A percentile compares a stretch with the other conserved stretches of the same genome.
Conservation (phyloP, 2,113 vertebrate genomes). For the Mustela lutreola region DNA sequence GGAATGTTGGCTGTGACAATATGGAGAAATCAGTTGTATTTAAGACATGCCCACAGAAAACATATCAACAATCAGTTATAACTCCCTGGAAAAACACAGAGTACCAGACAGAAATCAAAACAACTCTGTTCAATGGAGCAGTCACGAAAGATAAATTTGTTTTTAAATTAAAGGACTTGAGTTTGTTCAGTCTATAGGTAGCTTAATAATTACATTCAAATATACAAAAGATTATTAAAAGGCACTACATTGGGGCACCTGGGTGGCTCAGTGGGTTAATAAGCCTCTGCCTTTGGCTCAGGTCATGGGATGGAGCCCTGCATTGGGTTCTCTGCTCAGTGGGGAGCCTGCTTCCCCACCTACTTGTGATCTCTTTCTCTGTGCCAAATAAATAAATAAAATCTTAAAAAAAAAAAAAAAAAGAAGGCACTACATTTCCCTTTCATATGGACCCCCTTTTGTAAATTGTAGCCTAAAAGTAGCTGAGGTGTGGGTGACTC, state of each 20-base stretch:
- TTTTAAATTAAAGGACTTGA: conserved; percentile 69
- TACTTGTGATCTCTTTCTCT: too few species aligned
- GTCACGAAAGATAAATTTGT: conserved; percentile 65
- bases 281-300: too few species aligned
- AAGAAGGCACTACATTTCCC: conserved; percentile 42
- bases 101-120: conserved; percentile 57
- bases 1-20: conserved; percentile 25
- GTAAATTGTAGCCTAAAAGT: conserved; percentile 16
- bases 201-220: conserved; percentile 52
- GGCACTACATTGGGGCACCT: neutral
- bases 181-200: conserved; percentile 47
- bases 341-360: too few species aligned
- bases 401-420: too few species aligned
- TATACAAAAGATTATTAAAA: conserved; percentile 57
- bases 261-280: too few species aligned
- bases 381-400: too few species aligned
- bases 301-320: too few species aligned
- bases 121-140: conserved; percentile 56
- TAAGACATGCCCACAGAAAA: conserved; percentile 59
- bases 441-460: neutral
- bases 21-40: neutral
- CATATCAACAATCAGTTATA: conserved; percentile 45
- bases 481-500: neutral
- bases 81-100: conserved; percentile 54
- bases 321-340: too few species aligned